Base-by-base conservation (phyloP, 2,888 invertebrate species). In the Imbricaverruca yamaguchii region DNA sequence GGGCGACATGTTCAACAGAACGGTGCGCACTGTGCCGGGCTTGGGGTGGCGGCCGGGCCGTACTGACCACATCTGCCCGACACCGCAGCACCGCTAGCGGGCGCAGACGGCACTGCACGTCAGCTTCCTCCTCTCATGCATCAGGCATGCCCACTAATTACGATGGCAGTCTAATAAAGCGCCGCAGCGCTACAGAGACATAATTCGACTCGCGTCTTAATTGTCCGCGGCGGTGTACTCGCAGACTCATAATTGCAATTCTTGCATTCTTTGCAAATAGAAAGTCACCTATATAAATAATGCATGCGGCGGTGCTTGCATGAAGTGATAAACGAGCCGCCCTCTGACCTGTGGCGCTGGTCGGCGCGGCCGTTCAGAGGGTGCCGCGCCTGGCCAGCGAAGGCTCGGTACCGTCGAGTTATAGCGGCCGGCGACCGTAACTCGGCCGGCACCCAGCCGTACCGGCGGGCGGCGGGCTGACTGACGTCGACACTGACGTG, bases 241-340 rank as follows among this genome's bases (percentile, higher is more conserved):
- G 10, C 8, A 18, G 10, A 12, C 10, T 53, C 15, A 21, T 55
- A 74, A 74, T 55, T 74, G 74, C 74, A 74, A 74, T 74, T 74
- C 18, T 55, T 55, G 74, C 74, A 74, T 74, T 74, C 74, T 53
- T 55, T 74, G 74, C 74, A 74, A 74, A 74, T 74, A 74, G 74
- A 74, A 74, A 74, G 74, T 74, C 74, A 74, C 74, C 55, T 55
- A 55, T 55, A 74, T 74, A 74, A 74, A 74, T 74, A 74, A 74
- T 74, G 53, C 74, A 74, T 74, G 55, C 15, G 55, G 74, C 74
- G 53, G 18, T 21, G 18, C 74, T 11, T 74, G 74, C 74, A 74
- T 53, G 9, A 9, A 3, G n/a, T 74, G 74, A 74, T 55, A 74
- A 55, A 74, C 55, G 74, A n/a, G 53, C 3, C 55, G 74, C 53